phyloP scores from a whole-genome alignment of 2,888 invertebrate species.

The Hyppa rectilinea region DNA sequence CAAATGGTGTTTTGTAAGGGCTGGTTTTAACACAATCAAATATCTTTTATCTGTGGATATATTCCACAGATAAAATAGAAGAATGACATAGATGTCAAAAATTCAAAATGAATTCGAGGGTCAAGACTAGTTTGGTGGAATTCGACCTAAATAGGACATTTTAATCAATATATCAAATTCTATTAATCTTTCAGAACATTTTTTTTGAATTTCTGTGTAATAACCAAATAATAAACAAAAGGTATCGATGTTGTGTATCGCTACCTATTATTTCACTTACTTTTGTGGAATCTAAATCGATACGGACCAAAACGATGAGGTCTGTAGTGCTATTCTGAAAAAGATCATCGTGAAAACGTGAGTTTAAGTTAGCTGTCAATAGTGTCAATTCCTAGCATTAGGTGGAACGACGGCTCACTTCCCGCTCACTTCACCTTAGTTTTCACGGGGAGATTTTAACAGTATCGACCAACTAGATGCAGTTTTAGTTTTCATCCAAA shows the following conservation, averaged over 20 bases:
- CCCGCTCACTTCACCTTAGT: too few species aligned
- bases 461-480: too few species aligned
- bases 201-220: slow-evolving; percentile 10
- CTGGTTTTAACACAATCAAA: not conserved
- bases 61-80: not conserved
- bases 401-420: too few species aligned
- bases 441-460: too few species aligned
- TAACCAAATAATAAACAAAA: too few species aligned
- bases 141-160: not conserved
- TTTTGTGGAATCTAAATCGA: not conserved
- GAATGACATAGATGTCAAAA: not conserved
- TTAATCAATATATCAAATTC: not conserved
- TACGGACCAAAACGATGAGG: not conserved
- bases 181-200: slow-evolving; percentile 14
- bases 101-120: not conserved
- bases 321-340: too few species aligned
- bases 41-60: not conserved
- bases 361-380: too few species aligned
- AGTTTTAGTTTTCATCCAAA: too few species aligned
- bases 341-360: too few species aligned
- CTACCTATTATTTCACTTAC: slow-evolving; percentile 1
- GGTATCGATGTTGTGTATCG: too few species aligned
- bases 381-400: too few species aligned
- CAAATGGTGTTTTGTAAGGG: slow-evolving; percentile 27
- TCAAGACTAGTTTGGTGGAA: not conserved